Percentiles rank a stretch among this genome's conserved stretches.
Conservation (phyloP, 2,113 vertebrate species). For the Danionella cerebrum region DNA sequence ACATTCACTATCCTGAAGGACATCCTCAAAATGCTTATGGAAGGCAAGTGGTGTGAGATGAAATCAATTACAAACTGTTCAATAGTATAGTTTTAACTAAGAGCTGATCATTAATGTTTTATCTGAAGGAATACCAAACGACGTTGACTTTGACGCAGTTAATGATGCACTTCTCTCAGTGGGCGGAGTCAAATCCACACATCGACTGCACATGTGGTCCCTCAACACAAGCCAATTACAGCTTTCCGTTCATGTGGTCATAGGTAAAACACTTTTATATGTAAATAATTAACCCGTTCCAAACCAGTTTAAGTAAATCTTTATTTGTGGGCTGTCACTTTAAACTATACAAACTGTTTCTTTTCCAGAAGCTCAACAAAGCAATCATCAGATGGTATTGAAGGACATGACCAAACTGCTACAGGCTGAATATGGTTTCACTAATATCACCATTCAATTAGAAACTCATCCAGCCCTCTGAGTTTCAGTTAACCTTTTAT, state of each 20-base stretch:
- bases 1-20: conserved; percentile 77
- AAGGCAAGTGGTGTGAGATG: conserved; percentile 61
- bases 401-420: conserved; percentile 63
- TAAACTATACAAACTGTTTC: not conserved
- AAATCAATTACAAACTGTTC: not conserved
- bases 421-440: conserved; percentile 68
- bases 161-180: conserved; percentile 68
- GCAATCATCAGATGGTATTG: conserved; percentile 61
- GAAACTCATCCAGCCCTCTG: conserved; percentile 59
- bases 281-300: not conserved
- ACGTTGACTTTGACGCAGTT: conserved; percentile 63
- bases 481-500: not conserved
- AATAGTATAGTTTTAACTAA: not conserved
- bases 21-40: conserved; percentile 80
- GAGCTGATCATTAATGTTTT: not conserved
- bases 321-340: not conserved
- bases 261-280: conserved; percentile 55
- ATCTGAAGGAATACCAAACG: conserved; percentile 66
- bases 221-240: conserved; percentile 67
- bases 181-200: conserved; percentile 67
- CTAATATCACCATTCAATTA: conserved; percentile 74
- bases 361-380: conserved; percentile 57
- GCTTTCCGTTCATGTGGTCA: conserved; percentile 74
- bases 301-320: not conserved
- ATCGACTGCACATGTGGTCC: conserved; percentile 83